Base-by-base conservation (phyloP, 2,797 vertebrate genomes). In the Lagocephalus sceleratus region DNA sequence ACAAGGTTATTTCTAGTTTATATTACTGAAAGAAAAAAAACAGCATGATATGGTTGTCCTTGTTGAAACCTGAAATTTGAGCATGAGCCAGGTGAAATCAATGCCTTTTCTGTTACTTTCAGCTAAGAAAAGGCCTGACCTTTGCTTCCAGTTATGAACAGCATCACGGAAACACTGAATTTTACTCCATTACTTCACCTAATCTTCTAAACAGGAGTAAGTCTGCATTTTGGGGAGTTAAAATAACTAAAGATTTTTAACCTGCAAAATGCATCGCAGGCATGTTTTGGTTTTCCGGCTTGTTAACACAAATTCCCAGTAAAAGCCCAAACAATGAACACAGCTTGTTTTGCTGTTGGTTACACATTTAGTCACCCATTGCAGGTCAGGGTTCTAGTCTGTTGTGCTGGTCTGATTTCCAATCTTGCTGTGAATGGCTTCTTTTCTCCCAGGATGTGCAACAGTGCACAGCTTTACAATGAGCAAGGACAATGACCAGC, bases 291-390 rank as follows among this genome's bases (percentile, higher is more conserved):
- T 15, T 14, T 29, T 3, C 32, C 10, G 12, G 11, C 63, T 67
- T 75, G 60, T 80, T 76, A 60, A 71, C 55, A 63, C 44, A 50
- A 63, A 68, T 59, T 56, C 44, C 62, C 57, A 53, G 8, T 8
- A 20, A 19, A 42, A 43, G 44, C 60, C 68, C 52, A 73, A 82
- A 90, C 82, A 90, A 86, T 81, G 60, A 78, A 71, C 79, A 67
- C 49, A 73, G 78, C 80, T 89, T 81, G 89, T 88, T 85, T 83
- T 85, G 73, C 79, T 84, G 59, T 74, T 68, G 76, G 71, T 85
- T 82, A 78, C 75, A 69, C 76, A 73, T 73, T 54, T 60, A 66
- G 63, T 79, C 70, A 65, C 84, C 79, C 64, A 82, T 79, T 78
- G 75, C 72, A 81, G 85, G 84, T 85, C 71, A 79, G 68, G 84